Conservation (phyloP, 2,797 vertebrate species). For the Xenopus petersii region DNA sequence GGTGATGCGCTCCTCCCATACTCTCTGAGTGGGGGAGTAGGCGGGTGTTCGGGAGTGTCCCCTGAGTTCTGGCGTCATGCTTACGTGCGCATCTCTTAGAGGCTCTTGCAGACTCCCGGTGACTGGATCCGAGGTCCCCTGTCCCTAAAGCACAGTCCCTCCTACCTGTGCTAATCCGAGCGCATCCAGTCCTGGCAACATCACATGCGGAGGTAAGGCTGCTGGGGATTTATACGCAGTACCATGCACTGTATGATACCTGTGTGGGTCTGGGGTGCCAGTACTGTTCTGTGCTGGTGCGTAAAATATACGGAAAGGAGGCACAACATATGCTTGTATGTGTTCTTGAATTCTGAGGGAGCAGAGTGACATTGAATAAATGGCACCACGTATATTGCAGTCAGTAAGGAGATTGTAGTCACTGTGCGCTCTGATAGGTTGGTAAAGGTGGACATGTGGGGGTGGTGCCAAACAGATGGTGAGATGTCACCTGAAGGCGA, state of each 20-base stretch:
- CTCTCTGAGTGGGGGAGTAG: background rate
- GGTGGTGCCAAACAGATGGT: background rate
- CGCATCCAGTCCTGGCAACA: constrained; percentile 28
- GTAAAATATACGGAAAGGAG: no score
- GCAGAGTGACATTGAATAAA: constrained; percentile 24
- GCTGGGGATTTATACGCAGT: background rate
- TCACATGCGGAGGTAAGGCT: constrained; percentile 33
- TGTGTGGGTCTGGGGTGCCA: background rate
- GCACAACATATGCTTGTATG: no score
- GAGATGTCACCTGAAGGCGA: constrained; percentile 22
- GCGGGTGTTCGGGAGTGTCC: constrained; percentile 5
- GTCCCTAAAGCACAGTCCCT: constrained; percentile 22
- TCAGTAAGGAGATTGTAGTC: background rate
- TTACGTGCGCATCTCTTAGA: constrained; percentile 15
- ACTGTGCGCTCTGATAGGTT: background rate
- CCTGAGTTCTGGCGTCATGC: constrained; percentile 23
- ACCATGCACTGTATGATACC: no score
- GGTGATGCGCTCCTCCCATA: background rate
- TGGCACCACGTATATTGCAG: background rate
- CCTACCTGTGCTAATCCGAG: constrained; percentile 33
- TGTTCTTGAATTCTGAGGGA: background rate
- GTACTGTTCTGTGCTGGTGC: no score
- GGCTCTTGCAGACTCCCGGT: constrained; percentile 12
- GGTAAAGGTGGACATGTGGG: background rate
- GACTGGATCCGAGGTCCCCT: constrained; percentile 15